phyloP scores from a whole-genome alignment of 2,113 vertebrate species.

The Gopherus evgoodei region DNA sequence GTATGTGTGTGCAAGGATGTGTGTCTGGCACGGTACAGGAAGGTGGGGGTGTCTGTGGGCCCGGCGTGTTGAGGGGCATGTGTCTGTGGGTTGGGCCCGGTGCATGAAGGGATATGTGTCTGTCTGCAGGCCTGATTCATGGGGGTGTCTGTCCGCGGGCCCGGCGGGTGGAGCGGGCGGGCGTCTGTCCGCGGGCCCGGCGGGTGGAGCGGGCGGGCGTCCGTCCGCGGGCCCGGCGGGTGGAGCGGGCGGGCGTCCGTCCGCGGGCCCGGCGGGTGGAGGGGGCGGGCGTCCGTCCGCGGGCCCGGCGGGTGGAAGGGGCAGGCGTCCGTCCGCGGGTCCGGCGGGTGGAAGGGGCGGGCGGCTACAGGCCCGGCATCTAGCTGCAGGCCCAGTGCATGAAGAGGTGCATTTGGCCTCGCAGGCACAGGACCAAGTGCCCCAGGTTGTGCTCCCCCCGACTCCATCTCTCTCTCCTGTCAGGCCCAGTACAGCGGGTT shows the following conservation, averaged over 20 bases:
- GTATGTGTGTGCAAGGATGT: neutral
- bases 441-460: neutral
- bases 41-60: neutral
- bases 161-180: no score
- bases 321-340: no score
- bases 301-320: neutral
- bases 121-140: neutral
- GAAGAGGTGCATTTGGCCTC: neutral
- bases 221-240: rapidly evolving
- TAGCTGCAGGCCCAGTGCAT: neutral
- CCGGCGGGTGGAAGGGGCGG: no score
- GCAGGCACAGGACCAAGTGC: no score
- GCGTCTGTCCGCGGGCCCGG: neutral
- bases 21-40: no score
- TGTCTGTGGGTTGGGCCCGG: neutral
- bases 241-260: no score
- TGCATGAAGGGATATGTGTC: neutral
- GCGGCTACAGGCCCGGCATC: neutral
- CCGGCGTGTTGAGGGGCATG: neutral
- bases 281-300: neutral
- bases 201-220: neutral
- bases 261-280: no score
- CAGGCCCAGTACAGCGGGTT: constrained; percentile 93
- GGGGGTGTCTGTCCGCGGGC: neutral
- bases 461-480: neutral